Percentiles rank a stretch among this genome's conserved stretches.
phyloP scores from a whole-genome alignment of 92 coral and sea anemone species.

The Umimayanthus kanabou region DNA sequence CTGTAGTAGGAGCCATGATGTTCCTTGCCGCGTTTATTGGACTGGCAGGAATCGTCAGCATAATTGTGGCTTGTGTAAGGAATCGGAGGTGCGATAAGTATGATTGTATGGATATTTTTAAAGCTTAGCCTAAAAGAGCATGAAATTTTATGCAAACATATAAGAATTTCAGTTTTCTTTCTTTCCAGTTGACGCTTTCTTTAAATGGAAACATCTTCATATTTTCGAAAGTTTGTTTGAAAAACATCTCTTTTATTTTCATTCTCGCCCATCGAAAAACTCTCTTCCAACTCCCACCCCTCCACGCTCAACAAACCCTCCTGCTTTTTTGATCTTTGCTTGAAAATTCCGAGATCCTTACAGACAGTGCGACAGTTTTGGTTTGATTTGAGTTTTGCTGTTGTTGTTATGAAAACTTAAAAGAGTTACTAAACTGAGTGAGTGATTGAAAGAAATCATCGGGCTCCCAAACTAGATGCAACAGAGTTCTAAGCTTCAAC shows the following conservation, averaged over 20 bases:
- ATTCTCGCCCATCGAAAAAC: not conserved
- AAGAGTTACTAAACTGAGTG: too few species aligned
- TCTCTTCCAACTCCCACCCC: not conserved
- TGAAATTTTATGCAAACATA: not conserved
- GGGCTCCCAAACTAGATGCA: too few species aligned
- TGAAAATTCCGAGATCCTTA: not conserved
- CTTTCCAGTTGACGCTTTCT: too few species aligned
- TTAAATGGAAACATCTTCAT: too few species aligned
- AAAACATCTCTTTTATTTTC: too few species aligned
- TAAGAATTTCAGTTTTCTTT: too few species aligned
- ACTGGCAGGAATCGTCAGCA: conserved; percentile 64
- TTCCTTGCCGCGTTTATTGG: conserved; percentile 65
- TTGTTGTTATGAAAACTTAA: too few species aligned
- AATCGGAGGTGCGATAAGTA: conserved; percentile 56
- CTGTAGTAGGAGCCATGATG: conserved; percentile 69
- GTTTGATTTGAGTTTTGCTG: too few species aligned
- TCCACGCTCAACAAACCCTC: not conserved
- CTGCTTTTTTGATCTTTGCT: not conserved
- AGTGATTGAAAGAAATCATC: too few species aligned
- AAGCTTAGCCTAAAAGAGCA: not conserved
- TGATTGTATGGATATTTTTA: not conserved
- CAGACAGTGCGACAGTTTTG: not conserved
- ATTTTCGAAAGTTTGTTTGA: too few species aligned
- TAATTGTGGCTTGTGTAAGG: conserved; percentile 54
- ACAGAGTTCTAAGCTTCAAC: too few species aligned